Conservation (phyloP, 2,888 invertebrate species). For the Embidobia sp. region DNA sequence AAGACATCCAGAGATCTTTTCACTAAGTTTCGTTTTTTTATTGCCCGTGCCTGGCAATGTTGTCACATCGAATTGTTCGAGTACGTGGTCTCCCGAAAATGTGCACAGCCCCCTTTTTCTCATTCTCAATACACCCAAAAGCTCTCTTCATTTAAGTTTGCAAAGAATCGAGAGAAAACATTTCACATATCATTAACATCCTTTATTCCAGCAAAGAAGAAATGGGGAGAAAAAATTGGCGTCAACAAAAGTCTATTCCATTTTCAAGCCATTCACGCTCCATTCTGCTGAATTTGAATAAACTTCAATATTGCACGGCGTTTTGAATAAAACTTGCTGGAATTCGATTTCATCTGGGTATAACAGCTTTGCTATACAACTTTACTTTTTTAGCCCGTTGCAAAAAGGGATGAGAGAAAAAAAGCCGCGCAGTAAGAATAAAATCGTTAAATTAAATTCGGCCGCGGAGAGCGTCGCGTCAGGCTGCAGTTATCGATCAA, state of each 20-base stretch:
- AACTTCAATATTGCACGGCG: conserved; percentile 44
- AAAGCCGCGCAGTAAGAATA: conserved; percentile 30
- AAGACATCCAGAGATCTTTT: conserved; percentile 52
- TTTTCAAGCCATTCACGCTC: conserved; percentile 43
- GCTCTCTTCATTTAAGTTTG: conserved; percentile 10
- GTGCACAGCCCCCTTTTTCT: not conserved
- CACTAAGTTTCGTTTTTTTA: conserved; percentile 45
- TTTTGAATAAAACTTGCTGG: conserved; percentile 53
- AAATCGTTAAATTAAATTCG: conserved; percentile 54
- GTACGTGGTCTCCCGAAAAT: conserved; percentile 7
- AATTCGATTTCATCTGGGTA: conserved; percentile 43
- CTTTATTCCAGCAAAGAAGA: conserved; percentile 15
- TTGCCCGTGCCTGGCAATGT: conserved; percentile 18
- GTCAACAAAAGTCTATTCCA: conserved; percentile 49
- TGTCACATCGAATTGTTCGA: conserved; percentile 19
- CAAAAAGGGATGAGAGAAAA: conserved; percentile 1
- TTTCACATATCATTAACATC: conserved; percentile 43
- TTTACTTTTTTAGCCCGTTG: conserved; percentile 24
- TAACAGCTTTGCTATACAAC: conserved; percentile 43
- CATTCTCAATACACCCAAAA: conserved; percentile 3
- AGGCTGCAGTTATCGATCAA: conserved; percentile 55
- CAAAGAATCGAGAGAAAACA: conserved; percentile 2
- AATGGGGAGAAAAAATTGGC: conserved; percentile 28
- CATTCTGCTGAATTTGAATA: conserved; percentile 41
- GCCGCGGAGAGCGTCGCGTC: conserved; percentile 28